These are phyloP conservation scores for Catharus ustulatus DNA, from an alignment of 2,797 vertebrate genomes.

Conservation along the genomic window DNA sequence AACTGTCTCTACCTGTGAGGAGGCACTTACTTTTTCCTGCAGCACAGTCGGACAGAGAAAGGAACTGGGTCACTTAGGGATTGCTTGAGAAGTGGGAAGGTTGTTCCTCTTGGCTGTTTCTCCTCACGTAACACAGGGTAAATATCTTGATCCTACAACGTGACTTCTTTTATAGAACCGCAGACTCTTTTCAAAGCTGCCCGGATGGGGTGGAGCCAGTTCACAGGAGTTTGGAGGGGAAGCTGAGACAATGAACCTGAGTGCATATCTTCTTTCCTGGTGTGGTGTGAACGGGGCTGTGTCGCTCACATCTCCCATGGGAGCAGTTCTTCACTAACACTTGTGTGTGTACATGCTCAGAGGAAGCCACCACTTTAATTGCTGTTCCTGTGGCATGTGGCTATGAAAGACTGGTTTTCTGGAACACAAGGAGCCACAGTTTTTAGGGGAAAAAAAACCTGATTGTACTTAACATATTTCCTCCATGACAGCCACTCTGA, in stretches of 20 bases:
- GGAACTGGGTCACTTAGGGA: background rate
- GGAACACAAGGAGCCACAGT: slow-evolving; percentile 17
- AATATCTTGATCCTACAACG: slow-evolving; percentile 33
- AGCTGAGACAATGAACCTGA: slow-evolving; percentile 6
- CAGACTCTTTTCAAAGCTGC: slow-evolving; percentile 39
- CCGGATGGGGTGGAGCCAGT: slow-evolving; percentile 13
- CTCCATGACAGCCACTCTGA: slow-evolving; percentile 51
- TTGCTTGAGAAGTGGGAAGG: slow-evolving; percentile 19
- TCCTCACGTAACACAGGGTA: slow-evolving; percentile 46
- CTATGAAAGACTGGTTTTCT: slow-evolving; percentile 36
- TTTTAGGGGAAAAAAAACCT: background rate
- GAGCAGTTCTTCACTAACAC: slow-evolving; percentile 38
- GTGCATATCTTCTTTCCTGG: slow-evolving; percentile 1
- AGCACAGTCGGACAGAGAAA: slow-evolving; percentile 15
- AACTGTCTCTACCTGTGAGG: slow-evolving; percentile 39
- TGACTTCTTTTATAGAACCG: slow-evolving; percentile 60
- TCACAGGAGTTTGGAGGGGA: slow-evolving; percentile 29
- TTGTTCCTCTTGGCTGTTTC: slow-evolving; percentile 3
- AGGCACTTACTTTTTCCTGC: slow-evolving; percentile 44
- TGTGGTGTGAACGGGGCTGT: slow-evolving; percentile 4
- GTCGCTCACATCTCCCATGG: background rate
- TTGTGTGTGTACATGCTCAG: slow-evolving; percentile 35
- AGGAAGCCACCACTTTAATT: slow-evolving; percentile 47
- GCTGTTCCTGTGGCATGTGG: slow-evolving; percentile 58
- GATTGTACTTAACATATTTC: slow-evolving; percentile 64